Conservation (phyloP, 2,797 vertebrate genomes). For the Poliocrania exsul region DNA sequence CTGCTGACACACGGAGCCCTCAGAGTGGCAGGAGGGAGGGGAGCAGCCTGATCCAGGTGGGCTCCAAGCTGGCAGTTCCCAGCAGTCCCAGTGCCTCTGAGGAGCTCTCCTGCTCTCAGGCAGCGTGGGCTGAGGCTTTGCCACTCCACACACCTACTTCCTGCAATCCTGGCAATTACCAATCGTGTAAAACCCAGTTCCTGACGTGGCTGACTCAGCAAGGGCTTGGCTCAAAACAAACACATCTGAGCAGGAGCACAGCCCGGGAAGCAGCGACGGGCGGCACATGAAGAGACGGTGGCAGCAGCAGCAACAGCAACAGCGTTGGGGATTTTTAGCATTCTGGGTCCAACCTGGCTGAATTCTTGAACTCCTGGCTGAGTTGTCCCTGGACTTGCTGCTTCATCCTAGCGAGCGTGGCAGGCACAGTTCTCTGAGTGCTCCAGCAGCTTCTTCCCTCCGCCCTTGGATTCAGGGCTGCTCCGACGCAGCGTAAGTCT, state of each 20-base stretch:
- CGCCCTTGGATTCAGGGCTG: fast-evolving
- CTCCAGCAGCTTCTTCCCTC: neutral
- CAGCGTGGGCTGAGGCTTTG: conserved; percentile 55
- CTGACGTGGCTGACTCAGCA: conserved; percentile 80
- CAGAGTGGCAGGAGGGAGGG: neutral
- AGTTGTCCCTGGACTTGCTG: neutral
- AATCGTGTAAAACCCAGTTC: conserved; percentile 64
- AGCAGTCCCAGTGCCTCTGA: neutral
- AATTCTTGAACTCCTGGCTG: neutral
- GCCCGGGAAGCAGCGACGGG: neutral
- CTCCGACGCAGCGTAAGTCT: conserved; percentile 35
- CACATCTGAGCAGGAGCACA: conserved; percentile 18
- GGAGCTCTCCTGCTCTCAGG: conserved; percentile 34
- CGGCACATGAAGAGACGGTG: neutral
- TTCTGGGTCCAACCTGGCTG: neutral
- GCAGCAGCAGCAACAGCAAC: neutral
- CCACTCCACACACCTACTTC: conserved; percentile 58
- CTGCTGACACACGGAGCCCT: neutral
- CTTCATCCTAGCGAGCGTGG: neutral
- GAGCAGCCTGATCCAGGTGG: neutral
- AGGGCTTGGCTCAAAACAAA: conserved; percentile 71
- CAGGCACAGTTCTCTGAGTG: fast-evolving
- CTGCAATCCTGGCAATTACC: conserved; percentile 77
- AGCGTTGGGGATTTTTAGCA: neutral
- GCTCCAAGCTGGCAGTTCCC: neutral